These are phyloP conservation scores for Rhinoderma darwinii DNA, from an alignment of 2,113 vertebrate genomes.

Conservation along the genomic window DNA sequence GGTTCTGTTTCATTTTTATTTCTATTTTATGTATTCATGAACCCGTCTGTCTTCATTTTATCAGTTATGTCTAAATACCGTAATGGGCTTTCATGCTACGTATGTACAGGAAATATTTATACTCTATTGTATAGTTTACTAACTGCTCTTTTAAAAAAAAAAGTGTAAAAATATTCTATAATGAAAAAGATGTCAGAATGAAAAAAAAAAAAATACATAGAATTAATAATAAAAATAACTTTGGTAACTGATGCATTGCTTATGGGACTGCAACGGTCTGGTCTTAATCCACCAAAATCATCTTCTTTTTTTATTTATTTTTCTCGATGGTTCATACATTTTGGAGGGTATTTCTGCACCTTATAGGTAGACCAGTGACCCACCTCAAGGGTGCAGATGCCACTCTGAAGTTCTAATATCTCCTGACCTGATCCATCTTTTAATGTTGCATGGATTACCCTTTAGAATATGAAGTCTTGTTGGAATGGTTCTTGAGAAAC, in stretches of 20 bases:
- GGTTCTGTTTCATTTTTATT: slow-evolving; percentile 15
- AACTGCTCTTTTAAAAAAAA: slow-evolving; percentile 41
- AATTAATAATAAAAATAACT: slow-evolving; percentile 22
- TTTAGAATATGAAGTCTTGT: not conserved
- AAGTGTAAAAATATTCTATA: slow-evolving; percentile 41
- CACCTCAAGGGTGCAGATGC: slow-evolving; percentile 34
- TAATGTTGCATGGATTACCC: not conserved
- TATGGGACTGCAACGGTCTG: slow-evolving; percentile 39
- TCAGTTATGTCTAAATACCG: slow-evolving; percentile 21
- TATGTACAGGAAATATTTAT: slow-evolving; percentile 52
- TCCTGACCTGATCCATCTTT: not conserved
- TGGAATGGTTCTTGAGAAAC: not conserved
- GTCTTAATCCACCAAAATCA: slow-evolving; percentile 39
- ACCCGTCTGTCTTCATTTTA: slow-evolving; percentile 8
- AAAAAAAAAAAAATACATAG: slow-evolving; percentile 5
- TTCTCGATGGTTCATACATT: not conserved
- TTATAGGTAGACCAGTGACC: slow-evolving; percentile 9
- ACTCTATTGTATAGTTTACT: slow-evolving; percentile 55
- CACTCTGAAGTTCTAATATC: not conserved
- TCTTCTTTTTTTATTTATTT: not conserved
- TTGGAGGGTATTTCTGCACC: not conserved
- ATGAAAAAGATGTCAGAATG: slow-evolving; percentile 33
- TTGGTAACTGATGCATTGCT: slow-evolving; percentile 42
- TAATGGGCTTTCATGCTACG: slow-evolving; percentile 37
- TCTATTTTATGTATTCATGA: not conserved